Base-by-base conservation (phyloP, 2,113 vertebrate species). In the Silurus meridionalis region DNA sequence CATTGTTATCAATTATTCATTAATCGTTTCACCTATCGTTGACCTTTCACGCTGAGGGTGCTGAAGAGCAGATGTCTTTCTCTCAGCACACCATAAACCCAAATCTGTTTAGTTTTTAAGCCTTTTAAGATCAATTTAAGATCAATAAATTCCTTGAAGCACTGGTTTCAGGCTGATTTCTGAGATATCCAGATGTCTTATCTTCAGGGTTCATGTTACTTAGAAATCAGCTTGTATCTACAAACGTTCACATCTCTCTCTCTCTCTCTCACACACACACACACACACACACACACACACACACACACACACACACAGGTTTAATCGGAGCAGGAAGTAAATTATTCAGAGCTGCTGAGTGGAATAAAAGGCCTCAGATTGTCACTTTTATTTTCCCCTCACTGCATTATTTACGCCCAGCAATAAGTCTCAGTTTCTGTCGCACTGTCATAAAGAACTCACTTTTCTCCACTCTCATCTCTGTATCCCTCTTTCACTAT, bases 241-340 rank as follows among this genome's bases (percentile, higher is more conserved):
- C 84, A 88, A 88, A 50, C 17, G 25, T 55, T 72, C 15, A 52
- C 72, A 37, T 6, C 74, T 53, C n/a, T 55, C 52, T 15, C 53
- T 14, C 25, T 55, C 75, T 69, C 77, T 82, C 28, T 50, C 52
- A 28, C 25, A 25, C 23, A 69, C n/a, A 61, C 37, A 2, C 37
- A 2, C 37, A 2, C 37, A 3, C 25, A 48, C n/a, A 46, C 71
- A n/a, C 52, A 11, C 19, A 5, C 69, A n/a, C 17, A 23, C 83
- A 50, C 9, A n/a, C 21, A n/a, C 71, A 14, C 63, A 55, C 61
- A 61, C 72, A 78, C 46, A 50, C 85, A 78, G 84, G 91, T 91
- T 91, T 93, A 94, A 95, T 95, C 93, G 94, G 91, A 93, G 91
- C 90, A 86, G 37, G 86, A 83, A 86, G 90, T 95, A 91, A 95